These are phyloP conservation scores for Chrysina gloriosa DNA, from an alignment of 2,888 invertebrate species.

Conservation along the genomic window DNA sequence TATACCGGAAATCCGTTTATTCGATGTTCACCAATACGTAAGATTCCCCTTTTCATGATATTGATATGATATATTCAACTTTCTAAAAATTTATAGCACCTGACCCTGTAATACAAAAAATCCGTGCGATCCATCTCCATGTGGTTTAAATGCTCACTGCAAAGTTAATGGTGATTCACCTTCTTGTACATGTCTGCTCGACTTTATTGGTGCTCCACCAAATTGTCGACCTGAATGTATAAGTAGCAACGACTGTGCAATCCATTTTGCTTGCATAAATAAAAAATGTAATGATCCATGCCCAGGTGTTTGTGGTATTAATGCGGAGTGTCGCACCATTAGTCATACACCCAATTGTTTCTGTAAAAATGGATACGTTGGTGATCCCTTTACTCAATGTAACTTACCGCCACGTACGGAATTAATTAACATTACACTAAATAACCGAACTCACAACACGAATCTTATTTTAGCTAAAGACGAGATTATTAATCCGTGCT, in stretches of 20 bases:
- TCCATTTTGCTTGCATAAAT: constrained; percentile 78
- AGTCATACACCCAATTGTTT: constrained; percentile 81
- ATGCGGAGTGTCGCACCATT: constrained; percentile 79
- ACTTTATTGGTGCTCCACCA: constrained; percentile 77
- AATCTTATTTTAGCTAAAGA: constrained; percentile 58
- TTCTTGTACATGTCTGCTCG: constrained; percentile 79
- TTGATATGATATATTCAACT: constrained; percentile 24
- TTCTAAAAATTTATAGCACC: constrained; percentile 48
- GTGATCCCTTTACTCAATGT: constrained; percentile 82
- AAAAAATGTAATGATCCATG: constrained; percentile 84
- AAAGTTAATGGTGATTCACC: constrained; percentile 75
- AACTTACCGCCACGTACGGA: constrained; percentile 57
- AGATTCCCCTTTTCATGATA: constrained; percentile 48
- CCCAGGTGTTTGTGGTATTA: constrained; percentile 75
- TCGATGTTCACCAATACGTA: constrained; percentile 70
- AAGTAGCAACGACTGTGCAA: constrained; percentile 79
- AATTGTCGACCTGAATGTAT: constrained; percentile 85
- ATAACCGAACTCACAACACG: background rate
- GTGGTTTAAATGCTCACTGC: constrained; percentile 83
- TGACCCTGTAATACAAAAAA: constrained; percentile 65
- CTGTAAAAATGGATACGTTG: constrained; percentile 75
- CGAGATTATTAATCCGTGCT: constrained; percentile 69
- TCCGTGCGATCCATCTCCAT: constrained; percentile 83
- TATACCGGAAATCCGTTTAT: constrained; percentile 83
- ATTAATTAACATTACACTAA: too few relatives aligned